These are phyloP conservation scores for Odobenus rosmarus DNA, from an alignment of 2,113 vertebrate genomes.

Conservation along the genomic window DNA sequence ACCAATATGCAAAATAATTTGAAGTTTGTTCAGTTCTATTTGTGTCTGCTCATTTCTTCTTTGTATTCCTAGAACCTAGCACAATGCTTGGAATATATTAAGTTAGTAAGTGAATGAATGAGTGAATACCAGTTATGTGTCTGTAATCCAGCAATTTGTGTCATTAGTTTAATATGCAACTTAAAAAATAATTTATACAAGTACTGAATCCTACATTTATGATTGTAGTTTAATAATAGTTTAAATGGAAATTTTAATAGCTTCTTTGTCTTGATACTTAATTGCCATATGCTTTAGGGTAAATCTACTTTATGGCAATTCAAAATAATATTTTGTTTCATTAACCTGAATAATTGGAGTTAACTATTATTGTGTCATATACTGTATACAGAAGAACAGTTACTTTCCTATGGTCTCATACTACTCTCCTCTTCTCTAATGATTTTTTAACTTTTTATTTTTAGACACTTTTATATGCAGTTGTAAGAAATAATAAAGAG, in stretches of 20 bases:
- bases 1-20: background rate
- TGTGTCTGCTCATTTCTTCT: background rate
- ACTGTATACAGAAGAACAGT: background rate
- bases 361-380: background rate
- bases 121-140: slow-evolving; percentile 4
- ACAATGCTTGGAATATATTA: background rate
- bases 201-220: background rate
- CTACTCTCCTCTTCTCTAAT: background rate
- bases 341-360: slow-evolving; percentile 8
- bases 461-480: background rate
- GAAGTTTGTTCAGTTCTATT: background rate
- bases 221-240: background rate
- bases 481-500: background rate
- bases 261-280: slow-evolving; percentile 10
- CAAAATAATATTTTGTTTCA: slow-evolving; percentile 1
- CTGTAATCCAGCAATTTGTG: background rate
- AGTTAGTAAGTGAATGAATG: slow-evolving; percentile 14
- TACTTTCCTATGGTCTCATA: background rate
- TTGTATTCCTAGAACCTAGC: background rate
- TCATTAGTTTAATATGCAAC: background rate
- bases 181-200: slow-evolving; percentile 14
- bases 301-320: slow-evolving; percentile 11
- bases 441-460: background rate
- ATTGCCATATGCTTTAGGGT: background rate
- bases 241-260: slow-evolving; percentile 31